Percentiles rank a stretch among this genome's conserved stretches.
phyloP scores from a whole-genome alignment of 2,797 vertebrate genomes.

The Syngnathus acus region DNA sequence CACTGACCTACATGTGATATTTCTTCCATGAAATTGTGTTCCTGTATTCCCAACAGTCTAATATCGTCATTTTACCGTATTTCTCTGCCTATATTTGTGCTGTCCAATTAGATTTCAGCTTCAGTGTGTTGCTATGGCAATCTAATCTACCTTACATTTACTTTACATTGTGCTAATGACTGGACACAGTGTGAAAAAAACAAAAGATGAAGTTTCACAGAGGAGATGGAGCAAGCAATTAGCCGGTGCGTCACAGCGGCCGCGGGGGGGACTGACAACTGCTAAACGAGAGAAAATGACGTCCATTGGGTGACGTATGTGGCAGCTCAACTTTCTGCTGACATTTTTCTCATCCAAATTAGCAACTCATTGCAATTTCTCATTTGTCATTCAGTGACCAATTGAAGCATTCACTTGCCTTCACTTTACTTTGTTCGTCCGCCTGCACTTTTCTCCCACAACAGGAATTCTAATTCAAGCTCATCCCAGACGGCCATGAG shows the following conservation, averaged over 20 bases:
- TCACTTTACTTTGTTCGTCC: not conserved
- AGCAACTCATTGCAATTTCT: constrained; percentile 7
- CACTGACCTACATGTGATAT: not conserved
- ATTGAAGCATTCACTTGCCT: not conserved
- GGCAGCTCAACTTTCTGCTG: constrained; percentile 15
- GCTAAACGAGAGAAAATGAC: constrained; percentile 31
- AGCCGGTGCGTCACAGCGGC: constrained; percentile 20
- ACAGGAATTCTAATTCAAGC: constrained; percentile 32
- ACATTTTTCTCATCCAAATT: constrained; percentile 22
- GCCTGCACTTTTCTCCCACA: constrained; percentile 20
- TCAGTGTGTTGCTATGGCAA: not conserved
- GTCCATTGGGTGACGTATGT: constrained; percentile 20
- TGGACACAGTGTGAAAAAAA: too few species aligned
- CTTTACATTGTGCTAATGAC: not conserved
- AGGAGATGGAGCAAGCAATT: constrained; percentile 17
- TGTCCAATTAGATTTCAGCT: not conserved
- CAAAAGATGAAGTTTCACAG: constrained; percentile 11
- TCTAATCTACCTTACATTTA: not conserved
- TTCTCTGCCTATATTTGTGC: not conserved
- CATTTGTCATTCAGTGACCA: constrained; percentile 14
- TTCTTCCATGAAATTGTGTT: not conserved
- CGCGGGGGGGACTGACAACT: constrained; percentile 11
- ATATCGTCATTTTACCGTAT: not conserved
- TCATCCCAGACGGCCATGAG: constrained; percentile 21
- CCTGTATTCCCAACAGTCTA: not conserved